Evolutionary conservation across 2,113 vertebrate species (phyloP), one percentile per base, ranked within the genome.

Genomic region (Tragelaphus buxtoni): DNA sequence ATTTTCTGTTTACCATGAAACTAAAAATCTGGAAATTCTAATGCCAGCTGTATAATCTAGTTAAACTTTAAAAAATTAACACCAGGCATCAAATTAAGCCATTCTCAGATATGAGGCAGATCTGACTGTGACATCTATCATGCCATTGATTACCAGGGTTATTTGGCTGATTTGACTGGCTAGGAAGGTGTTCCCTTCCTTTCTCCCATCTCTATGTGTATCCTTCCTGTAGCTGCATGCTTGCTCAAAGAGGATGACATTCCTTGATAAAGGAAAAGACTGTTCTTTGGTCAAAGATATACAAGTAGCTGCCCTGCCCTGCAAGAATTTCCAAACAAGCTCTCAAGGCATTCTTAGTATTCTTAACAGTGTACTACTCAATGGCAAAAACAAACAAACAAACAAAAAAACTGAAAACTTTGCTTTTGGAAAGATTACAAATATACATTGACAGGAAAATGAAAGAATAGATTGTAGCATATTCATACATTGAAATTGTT

Each of bases 61-160:
- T 81, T 24, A 74, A 60, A 30, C 4, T 83, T 87, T 35, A 51
- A n/a, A 76, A 24, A 90, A 82, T 32, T 93, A 83, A 7, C 16
- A 77, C 4, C 32, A 82, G 16, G 1, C 28, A 55, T 63, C 74
- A 87, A 3, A 51, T 32, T 20, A 9, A 45, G 0, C 1, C 69
- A 5, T 77, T 77, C 14, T 49, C 45, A 10, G 45, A 32, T 32
- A 28, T 77, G 45, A 32, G 45, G 28, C 8, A 32, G 45, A 32
- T 47, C 8, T 77, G 28, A 9, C 74, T 49, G 14, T 0, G 0
- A 32, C 45, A 49, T 49, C 28, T 32, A 9, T 49, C 74, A 77
- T 2, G 8, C 26, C 14, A 49, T 18, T 77, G 74, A 49, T 77
- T 30, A 9, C 9, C 16, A 49, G 74, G 28, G 4, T 49, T 77